Evolutionary conservation across 2,888 invertebrate genomes (phyloP).

Genomic region (Agonopterix arenella): DNA sequence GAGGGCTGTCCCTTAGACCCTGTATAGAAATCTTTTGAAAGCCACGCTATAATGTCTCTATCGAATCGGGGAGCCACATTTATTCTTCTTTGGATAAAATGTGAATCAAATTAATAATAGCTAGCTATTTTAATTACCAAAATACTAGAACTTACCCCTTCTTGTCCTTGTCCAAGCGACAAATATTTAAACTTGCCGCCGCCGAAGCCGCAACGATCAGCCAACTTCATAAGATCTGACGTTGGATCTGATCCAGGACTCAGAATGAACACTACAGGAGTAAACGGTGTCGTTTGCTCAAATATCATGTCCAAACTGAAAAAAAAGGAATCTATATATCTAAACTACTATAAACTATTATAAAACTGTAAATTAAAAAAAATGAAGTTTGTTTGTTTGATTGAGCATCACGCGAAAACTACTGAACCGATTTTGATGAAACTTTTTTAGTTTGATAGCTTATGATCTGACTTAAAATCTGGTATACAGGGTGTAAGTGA

Average conservation of each 20-base stretch:
- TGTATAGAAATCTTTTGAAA: too few species aligned
- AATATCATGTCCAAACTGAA: slow-evolving; percentile 87
- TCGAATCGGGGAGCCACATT: neutral
- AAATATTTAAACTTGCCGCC: slow-evolving; percentile 90
- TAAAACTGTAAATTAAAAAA: too few species aligned
- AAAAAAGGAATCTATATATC: slow-evolving; percentile 4
- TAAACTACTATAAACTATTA: too few species aligned
- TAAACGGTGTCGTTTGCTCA: slow-evolving; percentile 88
- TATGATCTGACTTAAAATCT: too few species aligned
- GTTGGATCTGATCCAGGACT: slow-evolving; percentile 97
- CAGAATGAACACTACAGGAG: slow-evolving; percentile 94
- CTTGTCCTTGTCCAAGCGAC: slow-evolving; percentile 96
- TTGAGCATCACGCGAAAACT: too few species aligned
- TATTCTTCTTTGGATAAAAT: too few species aligned
- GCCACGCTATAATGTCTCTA: neutral
- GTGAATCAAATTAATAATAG: too few species aligned
- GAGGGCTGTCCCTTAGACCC: too few species aligned
- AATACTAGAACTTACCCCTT: slow-evolving; percentile 77
- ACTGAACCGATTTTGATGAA: too few species aligned
- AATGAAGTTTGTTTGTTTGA: too few species aligned
- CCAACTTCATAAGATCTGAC: slow-evolving; percentile 88
- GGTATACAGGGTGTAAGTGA: too few species aligned
- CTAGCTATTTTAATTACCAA: neutral
- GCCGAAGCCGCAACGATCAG: slow-evolving; percentile 82
- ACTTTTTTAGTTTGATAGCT: too few species aligned